phyloP scores from a whole-genome alignment of 2,888 invertebrate genomes.

The Meta bourneti region DNA sequence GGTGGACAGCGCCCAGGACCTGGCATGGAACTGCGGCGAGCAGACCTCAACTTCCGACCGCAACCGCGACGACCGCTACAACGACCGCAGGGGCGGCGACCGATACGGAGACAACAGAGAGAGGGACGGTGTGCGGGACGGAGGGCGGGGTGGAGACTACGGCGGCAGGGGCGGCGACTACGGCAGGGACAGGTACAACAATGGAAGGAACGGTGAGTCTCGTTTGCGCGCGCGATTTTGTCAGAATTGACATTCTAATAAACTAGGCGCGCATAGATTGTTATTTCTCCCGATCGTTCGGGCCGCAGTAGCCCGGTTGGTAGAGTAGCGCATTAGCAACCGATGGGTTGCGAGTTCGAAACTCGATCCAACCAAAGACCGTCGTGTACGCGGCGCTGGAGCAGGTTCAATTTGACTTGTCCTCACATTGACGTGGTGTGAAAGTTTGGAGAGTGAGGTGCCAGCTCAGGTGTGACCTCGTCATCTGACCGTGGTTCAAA shows the following conservation, averaged over 20 bases:
- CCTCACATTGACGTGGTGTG: too few species aligned
- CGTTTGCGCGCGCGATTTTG: not conserved
- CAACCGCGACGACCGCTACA: not conserved
- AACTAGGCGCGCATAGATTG: not conserved
- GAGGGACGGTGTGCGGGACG: constrained; percentile 23
- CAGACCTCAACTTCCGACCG: not conserved
- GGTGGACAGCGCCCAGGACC: constrained; percentile 66
- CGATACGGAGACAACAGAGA: constrained; percentile 27
- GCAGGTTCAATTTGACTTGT: too few species aligned
- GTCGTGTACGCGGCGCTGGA: too few species aligned
- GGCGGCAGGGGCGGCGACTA: not conserved
- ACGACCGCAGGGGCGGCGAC: not conserved
- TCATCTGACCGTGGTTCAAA: too few species aligned
- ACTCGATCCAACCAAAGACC: too few species aligned
- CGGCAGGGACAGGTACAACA: constrained; percentile 11
- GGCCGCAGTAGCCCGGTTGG: too few species aligned
- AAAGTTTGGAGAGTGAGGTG: too few species aligned
- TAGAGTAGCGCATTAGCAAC: too few species aligned
- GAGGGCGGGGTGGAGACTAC: constrained; percentile 10
- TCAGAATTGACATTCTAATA: too few species aligned
- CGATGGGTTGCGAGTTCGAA: too few species aligned
- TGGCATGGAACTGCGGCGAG: constrained; percentile 71
- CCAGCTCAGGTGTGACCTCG: too few species aligned
- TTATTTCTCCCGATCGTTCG: too few species aligned
- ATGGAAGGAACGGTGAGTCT: constrained; percentile 24